A percentile compares a stretch with the other conserved stretches of the same genome.
phyloP scores from a whole-genome alignment of 2,113 vertebrate species.

The Pimephales promelas region DNA sequence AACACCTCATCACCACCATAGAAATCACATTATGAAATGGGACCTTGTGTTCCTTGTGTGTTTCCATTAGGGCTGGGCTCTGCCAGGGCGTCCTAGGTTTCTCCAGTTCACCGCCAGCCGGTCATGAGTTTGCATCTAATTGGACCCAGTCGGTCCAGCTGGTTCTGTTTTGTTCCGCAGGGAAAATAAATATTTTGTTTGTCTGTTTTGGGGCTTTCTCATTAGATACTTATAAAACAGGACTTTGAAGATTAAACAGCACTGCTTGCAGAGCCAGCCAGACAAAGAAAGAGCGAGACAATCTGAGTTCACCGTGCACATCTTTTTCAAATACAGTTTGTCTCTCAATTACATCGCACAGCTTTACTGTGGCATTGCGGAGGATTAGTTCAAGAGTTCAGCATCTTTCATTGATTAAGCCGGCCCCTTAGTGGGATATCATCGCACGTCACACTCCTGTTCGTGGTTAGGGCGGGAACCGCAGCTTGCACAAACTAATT shows the following conservation, averaged over 20 bases:
- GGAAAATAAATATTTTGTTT: slow-evolving; percentile 78
- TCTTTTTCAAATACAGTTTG: slow-evolving; percentile 48
- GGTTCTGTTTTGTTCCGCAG: slow-evolving; percentile 68
- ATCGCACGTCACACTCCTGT: slow-evolving; percentile 21
- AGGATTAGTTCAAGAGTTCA: slow-evolving; percentile 59
- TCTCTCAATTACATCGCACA: slow-evolving; percentile 54
- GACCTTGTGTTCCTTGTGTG: slow-evolving; percentile 65
- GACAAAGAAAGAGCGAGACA: slow-evolving; percentile 68
- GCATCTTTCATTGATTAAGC: slow-evolving; percentile 58
- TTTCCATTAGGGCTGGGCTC: slow-evolving; percentile 62
- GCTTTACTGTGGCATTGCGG: slow-evolving; percentile 63
- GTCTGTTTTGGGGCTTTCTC: slow-evolving; percentile 72
- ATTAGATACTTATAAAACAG: slow-evolving; percentile 75
- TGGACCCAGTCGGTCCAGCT: slow-evolving; percentile 69
- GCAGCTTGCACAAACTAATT: slow-evolving; percentile 21
- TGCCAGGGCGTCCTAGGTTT: slow-evolving; percentile 63
- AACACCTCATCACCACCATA: not conserved
- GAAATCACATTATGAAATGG: no score
- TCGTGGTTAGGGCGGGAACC: slow-evolving; percentile 18
- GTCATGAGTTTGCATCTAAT: slow-evolving; percentile 69
- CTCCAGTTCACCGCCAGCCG: slow-evolving; percentile 64
- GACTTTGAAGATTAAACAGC: slow-evolving; percentile 78
- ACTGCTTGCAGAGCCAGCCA: slow-evolving; percentile 64
- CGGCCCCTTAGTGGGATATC: slow-evolving; percentile 49
- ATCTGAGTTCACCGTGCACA: slow-evolving; percentile 66